phyloP scores from a whole-genome alignment of 1,140 invertebrate genomes.

The Holotrichia oblita region DNA sequence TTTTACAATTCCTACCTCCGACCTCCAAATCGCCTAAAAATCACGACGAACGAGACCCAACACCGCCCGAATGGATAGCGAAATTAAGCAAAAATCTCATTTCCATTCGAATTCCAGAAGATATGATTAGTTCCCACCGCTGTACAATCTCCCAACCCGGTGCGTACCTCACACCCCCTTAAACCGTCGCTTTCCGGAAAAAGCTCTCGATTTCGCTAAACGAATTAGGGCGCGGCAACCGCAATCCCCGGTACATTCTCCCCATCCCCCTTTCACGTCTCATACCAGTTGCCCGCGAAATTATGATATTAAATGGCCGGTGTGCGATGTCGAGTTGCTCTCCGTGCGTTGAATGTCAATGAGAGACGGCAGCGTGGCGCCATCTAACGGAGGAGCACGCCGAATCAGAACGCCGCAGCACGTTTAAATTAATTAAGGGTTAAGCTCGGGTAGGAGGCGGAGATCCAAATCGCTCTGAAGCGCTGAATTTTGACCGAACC shows the following conservation, averaged over 20 bases:
- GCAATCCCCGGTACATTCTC: not conserved
- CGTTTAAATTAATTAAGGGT: not conserved
- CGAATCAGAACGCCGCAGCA: not conserved
- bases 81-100: conserved; percentile 14
- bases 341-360: conserved; percentile 13
- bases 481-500: not conserved
- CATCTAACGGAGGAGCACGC: not conserved
- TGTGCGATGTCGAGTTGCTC: too few species aligned
- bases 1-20: too few species aligned
- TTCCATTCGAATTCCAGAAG: not conserved
- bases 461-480: not conserved
- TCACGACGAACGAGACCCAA: not conserved
- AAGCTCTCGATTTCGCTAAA: conserved; percentile 12
- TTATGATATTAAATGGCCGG: not conserved
- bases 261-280: not conserved
- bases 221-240: not conserved
- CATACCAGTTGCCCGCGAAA: not conserved
- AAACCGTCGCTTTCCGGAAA: too few species aligned
- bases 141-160: not conserved
- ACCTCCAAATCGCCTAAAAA: not conserved
- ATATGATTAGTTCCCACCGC: not conserved
- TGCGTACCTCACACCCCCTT: too few species aligned
- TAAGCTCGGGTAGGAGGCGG: not conserved
- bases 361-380: not conserved
- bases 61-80: not conserved